Evolutionary conservation across 2,888 invertebrate genomes (phyloP).

Genomic region (Amphipyra tragopoginis): DNA sequence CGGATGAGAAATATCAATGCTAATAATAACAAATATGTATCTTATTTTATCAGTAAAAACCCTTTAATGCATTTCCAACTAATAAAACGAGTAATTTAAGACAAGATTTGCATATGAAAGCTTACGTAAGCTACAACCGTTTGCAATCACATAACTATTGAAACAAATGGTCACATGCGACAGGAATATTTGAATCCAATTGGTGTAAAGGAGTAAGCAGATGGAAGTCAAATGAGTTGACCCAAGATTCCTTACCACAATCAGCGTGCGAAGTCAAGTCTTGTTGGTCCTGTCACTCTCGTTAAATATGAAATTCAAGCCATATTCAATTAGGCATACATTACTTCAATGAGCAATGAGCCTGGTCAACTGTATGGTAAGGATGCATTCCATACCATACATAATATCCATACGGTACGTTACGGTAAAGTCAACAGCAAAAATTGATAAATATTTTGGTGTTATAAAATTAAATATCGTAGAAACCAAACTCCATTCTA

Average conservation of each 20-base stretch:
- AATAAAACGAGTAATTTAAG: constrained; percentile 50
- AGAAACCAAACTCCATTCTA: too few relatives aligned
- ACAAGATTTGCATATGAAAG: constrained; percentile 61
- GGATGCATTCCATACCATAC: constrained; percentile 27
- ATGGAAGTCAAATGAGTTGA: constrained; percentile 82
- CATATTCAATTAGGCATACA: constrained; percentile 77
- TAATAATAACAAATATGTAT: too few relatives aligned
- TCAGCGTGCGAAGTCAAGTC: constrained; percentile 86
- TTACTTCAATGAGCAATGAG: constrained; percentile 74
- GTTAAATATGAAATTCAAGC: constrained; percentile 82
- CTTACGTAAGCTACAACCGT: constrained; percentile 64
- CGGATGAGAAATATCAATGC: too few relatives aligned
- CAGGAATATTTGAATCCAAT: constrained; percentile 56
- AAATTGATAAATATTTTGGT: too few relatives aligned
- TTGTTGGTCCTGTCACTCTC: constrained; percentile 78
- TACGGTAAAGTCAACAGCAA: too few relatives aligned
- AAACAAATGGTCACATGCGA: constrained; percentile 48
- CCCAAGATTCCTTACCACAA: constrained; percentile 83
- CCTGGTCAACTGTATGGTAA: constrained; percentile 55
- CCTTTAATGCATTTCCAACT: constrained; percentile 15
- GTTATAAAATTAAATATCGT: too few relatives aligned
- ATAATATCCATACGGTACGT: background rate
- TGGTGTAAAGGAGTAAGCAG: constrained; percentile 65
- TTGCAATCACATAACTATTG: constrained; percentile 68
- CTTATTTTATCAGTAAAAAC: constrained; percentile 16